Evolutionary conservation across 2,888 invertebrate species (phyloP).

Genomic region (Ectemnius cavifrons): DNA sequence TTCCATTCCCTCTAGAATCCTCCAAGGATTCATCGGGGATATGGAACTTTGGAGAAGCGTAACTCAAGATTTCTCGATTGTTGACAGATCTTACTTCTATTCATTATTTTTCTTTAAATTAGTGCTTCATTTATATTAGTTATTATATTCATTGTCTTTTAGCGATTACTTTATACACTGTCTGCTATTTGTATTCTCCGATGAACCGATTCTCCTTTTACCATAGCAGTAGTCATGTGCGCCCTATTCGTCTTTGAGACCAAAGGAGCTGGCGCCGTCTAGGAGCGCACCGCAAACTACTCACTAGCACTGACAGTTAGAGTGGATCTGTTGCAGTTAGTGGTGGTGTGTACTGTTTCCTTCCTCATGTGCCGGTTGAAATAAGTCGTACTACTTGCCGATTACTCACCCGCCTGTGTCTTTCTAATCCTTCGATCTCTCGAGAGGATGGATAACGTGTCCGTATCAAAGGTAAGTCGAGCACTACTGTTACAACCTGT

Average conservation of each 20-base stretch:
- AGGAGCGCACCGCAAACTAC: slow-evolving; percentile 9
- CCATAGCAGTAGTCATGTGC: neutral
- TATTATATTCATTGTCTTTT: too few relatives aligned
- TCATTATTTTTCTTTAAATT: too few relatives aligned
- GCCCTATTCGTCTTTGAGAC: neutral
- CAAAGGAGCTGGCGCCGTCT: slow-evolving; percentile 25
- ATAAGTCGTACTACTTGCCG: neutral
- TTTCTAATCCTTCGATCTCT: neutral
- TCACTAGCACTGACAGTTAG: slow-evolving; percentile 15
- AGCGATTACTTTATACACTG: too few relatives aligned
- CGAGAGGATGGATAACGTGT: slow-evolving; percentile 70
- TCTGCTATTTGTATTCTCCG: too few relatives aligned
- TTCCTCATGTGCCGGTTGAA: neutral
- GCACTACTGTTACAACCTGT: slow-evolving; percentile 64
- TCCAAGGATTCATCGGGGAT: too few relatives aligned
- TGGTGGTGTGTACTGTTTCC: neutral
- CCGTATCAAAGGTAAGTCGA: slow-evolving; percentile 71
- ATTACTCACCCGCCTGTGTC: neutral
- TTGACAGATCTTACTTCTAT: too few relatives aligned
- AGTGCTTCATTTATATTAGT: too few relatives aligned
- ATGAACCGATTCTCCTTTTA: too few relatives aligned
- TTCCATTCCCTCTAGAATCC: too few relatives aligned
- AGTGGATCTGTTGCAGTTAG: neutral
- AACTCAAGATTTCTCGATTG: too few relatives aligned
- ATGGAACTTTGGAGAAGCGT: too few relatives aligned